Evolutionary conservation across 2,888 invertebrate species (phyloP).

Genomic region (Eristalis intricaria): DNA sequence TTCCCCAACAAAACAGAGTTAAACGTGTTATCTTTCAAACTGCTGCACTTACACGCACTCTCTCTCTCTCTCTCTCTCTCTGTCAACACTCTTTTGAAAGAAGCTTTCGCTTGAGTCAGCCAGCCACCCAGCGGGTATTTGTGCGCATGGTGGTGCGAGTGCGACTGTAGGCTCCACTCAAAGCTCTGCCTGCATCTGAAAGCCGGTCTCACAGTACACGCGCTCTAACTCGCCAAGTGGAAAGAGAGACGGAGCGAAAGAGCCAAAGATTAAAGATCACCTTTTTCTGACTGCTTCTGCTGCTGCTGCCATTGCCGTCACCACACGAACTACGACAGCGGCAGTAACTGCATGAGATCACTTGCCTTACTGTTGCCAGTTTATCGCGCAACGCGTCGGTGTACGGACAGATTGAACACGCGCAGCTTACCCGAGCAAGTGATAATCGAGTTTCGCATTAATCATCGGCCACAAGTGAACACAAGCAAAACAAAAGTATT

Average conservation of each 20-base stretch:
- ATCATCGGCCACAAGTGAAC: background rate
- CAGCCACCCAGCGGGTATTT: background rate
- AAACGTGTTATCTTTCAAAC: background rate
- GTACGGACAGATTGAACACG: conserved; percentile 31
- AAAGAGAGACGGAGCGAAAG: conserved; percentile 28
- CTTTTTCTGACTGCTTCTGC: conserved; percentile 6
- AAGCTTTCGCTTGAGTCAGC: background rate
- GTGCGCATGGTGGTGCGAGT: background rate
- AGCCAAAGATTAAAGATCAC: conserved; percentile 60
- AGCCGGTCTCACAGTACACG: conserved; percentile 48
- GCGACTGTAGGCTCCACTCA: background rate
- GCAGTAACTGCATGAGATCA: conserved; percentile 47
- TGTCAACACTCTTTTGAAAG: background rate
- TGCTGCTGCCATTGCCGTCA: conserved; percentile 6
- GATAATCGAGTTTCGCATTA: conserved; percentile 35
- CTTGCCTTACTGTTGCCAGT: conserved; percentile 59
- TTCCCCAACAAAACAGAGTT: background rate
- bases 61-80: background rate
- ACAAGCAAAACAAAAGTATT: background rate
- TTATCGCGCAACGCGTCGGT: conserved; percentile 65
- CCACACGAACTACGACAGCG: conserved; percentile 15
- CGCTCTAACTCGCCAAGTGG: conserved; percentile 30
- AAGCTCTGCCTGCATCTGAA: conserved; percentile 29
- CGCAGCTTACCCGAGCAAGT: conserved; percentile 23
- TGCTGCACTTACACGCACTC: background rate